These are phyloP conservation scores for Oreochromis grahami DNA, from an alignment of 2,797 vertebrate species.

Conservation along the genomic window DNA sequence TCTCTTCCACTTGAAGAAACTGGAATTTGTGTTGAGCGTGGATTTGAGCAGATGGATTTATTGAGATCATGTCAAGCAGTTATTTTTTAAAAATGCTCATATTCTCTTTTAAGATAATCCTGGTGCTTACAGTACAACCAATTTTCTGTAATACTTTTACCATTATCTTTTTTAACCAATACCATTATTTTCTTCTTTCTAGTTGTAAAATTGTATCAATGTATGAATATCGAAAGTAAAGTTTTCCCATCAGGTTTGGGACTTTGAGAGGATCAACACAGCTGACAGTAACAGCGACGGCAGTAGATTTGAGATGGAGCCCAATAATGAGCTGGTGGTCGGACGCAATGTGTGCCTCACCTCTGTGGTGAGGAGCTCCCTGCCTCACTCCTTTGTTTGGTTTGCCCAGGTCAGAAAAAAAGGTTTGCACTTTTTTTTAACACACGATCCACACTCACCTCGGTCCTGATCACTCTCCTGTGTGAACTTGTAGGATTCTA, in stretches of 20 bases:
- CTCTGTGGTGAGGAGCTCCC: slow-evolving; percentile 81
- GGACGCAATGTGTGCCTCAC: slow-evolving; percentile 81
- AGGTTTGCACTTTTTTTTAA: neutral
- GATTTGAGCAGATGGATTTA: neutral
- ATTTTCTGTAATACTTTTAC: neutral
- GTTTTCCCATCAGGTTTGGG: slow-evolving; percentile 81
- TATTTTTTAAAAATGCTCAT: neutral
- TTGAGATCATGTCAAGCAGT: neutral
- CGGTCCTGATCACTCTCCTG: neutral
- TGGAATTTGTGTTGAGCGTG: neutral
- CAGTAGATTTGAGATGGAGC: slow-evolving; percentile 83
- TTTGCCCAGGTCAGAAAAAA: slow-evolving; percentile 86
- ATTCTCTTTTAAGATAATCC: neutral
- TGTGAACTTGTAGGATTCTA: slow-evolving; percentile 80
- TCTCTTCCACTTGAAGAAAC: neutral
- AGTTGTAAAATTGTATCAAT: neutral
- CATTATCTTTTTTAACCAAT: neutral
- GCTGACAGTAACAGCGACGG: slow-evolving; percentile 76
- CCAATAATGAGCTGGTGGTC: slow-evolving; percentile 86
- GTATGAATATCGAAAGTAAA: neutral
- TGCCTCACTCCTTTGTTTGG: slow-evolving; percentile 81
- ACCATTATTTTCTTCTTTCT: neutral
- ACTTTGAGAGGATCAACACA: slow-evolving; percentile 83
- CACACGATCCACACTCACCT: neutral
- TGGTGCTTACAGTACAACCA: neutral